Percentiles rank a stretch among this genome's conserved stretches.
These are phyloP conservation scores for Alitta virens DNA, from an alignment of 2,888 invertebrate genomes.

Conservation along the genomic window DNA sequence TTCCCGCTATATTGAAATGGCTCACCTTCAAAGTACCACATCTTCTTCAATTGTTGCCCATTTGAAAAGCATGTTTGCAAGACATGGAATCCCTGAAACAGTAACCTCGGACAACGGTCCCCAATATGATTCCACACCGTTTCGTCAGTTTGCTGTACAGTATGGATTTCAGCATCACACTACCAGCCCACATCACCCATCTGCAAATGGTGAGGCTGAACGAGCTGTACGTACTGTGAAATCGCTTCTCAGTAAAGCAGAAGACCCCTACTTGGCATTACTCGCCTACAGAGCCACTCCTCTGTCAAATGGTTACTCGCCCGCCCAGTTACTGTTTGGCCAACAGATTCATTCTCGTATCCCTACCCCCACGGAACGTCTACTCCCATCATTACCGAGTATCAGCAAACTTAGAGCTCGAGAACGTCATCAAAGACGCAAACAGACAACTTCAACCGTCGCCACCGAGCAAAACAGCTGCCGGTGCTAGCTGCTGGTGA, in stretches of 20 bases:
- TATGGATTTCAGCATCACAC: neutral
- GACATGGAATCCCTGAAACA: neutral
- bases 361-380: no score
- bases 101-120: neutral
- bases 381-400: no score
- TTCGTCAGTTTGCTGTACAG: neutral
- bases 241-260: neutral
- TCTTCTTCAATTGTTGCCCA: neutral
- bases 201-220: neutral
- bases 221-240: neutral
- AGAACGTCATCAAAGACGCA: no score
- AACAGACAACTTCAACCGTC: no score
- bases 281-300: neutral
- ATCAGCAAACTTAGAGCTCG: no score
- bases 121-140: neutral
- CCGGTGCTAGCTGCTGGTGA: no score
- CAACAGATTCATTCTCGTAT: no score
- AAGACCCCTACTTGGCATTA: neutral
- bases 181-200: neutral
- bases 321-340: neutral
- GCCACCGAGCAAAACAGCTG: no score
- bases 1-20: no score
- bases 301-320: neutral
- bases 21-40: neutral
- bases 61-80: neutral